These are phyloP conservation scores for Syngnathus acus DNA, from an alignment of 2,797 vertebrate species.

Conservation along the genomic window DNA sequence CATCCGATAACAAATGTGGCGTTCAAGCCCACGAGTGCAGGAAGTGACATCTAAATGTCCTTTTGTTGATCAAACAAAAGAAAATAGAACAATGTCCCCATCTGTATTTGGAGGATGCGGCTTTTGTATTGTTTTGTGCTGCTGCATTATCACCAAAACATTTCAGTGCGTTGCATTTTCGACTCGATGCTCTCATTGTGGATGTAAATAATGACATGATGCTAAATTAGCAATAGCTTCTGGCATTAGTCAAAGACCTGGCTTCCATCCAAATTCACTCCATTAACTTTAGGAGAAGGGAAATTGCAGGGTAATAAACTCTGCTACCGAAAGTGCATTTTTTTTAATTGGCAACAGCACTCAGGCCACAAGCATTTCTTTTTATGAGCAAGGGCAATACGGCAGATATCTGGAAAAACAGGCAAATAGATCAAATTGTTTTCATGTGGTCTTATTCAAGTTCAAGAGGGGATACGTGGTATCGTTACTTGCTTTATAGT, in stretches of 20 bases:
- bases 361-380: slow-evolving; percentile 18
- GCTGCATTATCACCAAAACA: slow-evolving; percentile 15
- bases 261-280: slow-evolving; percentile 47
- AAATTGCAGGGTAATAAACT: slow-evolving; percentile 42
- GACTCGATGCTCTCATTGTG: neutral
- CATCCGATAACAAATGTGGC: slow-evolving; percentile 55
- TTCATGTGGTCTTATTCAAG: slow-evolving; percentile 14
- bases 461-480: slow-evolving; percentile 11
- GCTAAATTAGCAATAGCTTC: slow-evolving; percentile 41
- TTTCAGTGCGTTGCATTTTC: neutral
- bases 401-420: slow-evolving; percentile 24
- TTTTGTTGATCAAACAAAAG: slow-evolving; percentile 47
- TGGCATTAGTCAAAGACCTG: slow-evolving; percentile 33
- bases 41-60: slow-evolving; percentile 48
- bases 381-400: slow-evolving; percentile 18
- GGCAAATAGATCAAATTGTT: slow-evolving; percentile 13
- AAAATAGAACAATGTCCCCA: slow-evolving; percentile 14
- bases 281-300: slow-evolving; percentile 35
- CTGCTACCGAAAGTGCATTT: slow-evolving; percentile 33
- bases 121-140: slow-evolving; percentile 14
- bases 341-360: slow-evolving; percentile 13
- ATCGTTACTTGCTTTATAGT: too few relatives aligned
- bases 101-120: slow-evolving; percentile 11
- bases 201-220: slow-evolving; percentile 26
- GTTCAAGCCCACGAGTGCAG: slow-evolving; percentile 42